phyloP scores from a whole-genome alignment of 2,888 invertebrate species.

The Chelonus formosanus region DNA sequence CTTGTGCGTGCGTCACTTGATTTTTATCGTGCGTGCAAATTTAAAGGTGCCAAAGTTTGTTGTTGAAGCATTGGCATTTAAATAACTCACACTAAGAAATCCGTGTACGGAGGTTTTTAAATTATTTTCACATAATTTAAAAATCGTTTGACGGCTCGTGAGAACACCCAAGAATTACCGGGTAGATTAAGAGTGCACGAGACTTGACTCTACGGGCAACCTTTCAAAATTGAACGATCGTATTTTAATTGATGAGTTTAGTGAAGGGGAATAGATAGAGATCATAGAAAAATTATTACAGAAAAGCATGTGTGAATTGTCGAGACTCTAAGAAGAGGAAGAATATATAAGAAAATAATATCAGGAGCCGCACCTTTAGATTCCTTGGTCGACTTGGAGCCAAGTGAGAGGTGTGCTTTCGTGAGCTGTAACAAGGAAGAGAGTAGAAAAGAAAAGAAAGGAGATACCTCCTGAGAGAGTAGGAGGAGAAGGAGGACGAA shows the following conservation, averaged over 20 bases:
- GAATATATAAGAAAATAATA: constrained; percentile 8
- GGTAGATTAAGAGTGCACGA: constrained; percentile 16
- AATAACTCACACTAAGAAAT: too few species aligned
- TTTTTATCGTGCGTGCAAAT: constrained; percentile 24
- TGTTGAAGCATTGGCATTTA: background rate
- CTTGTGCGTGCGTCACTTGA: constrained; percentile 12
- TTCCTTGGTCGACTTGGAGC: constrained; percentile 26
- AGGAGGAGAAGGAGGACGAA: constrained; percentile 36
- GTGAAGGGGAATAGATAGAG: too few species aligned
- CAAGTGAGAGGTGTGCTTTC: constrained; percentile 28
- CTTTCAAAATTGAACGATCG: background rate
- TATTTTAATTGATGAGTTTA: too few species aligned
- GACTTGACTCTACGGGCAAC: background rate
- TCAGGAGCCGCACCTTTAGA: constrained; percentile 33
- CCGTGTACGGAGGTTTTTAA: too few species aligned
- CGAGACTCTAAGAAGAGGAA: background rate
- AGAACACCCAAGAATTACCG: background rate
- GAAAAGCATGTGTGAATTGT: background rate
- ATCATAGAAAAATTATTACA: too few species aligned
- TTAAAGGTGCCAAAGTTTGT: too few species aligned
- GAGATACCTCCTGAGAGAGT: constrained; percentile 32
- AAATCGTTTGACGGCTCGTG: background rate
- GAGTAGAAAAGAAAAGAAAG: constrained; percentile 11
- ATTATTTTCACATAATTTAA: too few species aligned
- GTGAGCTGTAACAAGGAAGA: constrained; percentile 1